Conservation (phyloP, 1,140 invertebrate genomes). For the Conopomorpha cramerella region DNA sequence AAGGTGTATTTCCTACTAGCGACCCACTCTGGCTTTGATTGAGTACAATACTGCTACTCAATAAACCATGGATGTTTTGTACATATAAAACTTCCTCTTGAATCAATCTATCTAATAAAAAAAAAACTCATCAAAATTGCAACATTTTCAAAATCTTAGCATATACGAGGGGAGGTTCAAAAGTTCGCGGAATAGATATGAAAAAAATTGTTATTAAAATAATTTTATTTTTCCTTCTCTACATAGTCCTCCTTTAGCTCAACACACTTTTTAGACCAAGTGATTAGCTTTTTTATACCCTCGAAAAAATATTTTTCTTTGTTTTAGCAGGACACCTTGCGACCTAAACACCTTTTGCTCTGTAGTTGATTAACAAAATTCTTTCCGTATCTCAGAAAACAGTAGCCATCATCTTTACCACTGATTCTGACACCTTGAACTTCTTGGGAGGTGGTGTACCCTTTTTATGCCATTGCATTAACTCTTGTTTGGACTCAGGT, state of each 20-base stretch:
- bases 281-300: conserved; percentile 26
- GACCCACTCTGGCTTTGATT: too few species aligned
- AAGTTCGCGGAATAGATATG: too few species aligned
- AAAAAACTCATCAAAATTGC: too few species aligned
- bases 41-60: too few species aligned
- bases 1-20: too few species aligned
- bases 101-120: too few species aligned
- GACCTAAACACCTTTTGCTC: conserved; percentile 9
- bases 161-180: background rate
- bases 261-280: conserved; percentile 31
- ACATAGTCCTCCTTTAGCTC: conserved; percentile 9
- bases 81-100: too few species aligned
- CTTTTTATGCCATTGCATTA: conserved; percentile 13
- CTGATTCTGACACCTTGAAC: conserved; percentile 11
- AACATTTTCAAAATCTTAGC: too few species aligned
- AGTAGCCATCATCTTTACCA: conserved; percentile 12
- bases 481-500: conserved; percentile 10
- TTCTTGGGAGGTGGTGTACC: conserved; percentile 12
- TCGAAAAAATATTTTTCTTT: conserved; percentile 22
- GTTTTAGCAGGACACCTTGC: conserved; percentile 22
- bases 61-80: too few species aligned
- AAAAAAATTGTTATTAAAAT: background rate
- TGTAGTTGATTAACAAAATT: conserved; percentile 10
- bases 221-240: conserved; percentile 5
- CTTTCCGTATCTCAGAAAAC: conserved; percentile 11